Evolutionary conservation across 37 sponge, comb jelly and placozoan species (phyloP), one percentile per base, ranked within the genome.

Genomic region (Geodia barretti): DNA sequence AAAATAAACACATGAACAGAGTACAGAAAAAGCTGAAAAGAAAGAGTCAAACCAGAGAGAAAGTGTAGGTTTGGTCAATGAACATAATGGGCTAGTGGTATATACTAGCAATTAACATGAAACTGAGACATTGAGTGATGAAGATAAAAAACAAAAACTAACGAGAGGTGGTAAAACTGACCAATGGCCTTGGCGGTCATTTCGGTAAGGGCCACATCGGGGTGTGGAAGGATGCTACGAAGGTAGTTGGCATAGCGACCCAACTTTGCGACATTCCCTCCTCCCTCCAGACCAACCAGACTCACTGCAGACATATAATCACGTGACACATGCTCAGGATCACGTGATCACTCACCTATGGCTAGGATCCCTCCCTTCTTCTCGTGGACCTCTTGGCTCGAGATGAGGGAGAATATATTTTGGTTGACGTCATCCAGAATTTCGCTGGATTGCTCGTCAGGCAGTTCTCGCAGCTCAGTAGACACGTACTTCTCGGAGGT

Each of bases 351-450:
- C 91, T 83, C 68, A 97, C 97, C 87, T 41, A 97, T 97, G 25
- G 97, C 92, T 20, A 97, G 84, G 39, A 97, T 87, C n/a, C 88
- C 95, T 31, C 92, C 97, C 40, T 97, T 97, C 88, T 94, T 97
- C 81, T 97, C 97, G 74, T 94, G 91, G 9, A 90, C 87, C 71
- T 97, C 97, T 21, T 62, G 64, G 68, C 92, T 91, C 71, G 92
- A 90, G n/a, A 91, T 65, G 28, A 94, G 80, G 5, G 70, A 74
- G 40, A 86, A 91, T 29, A 97, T 89, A 43, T 59, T 74, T 39
- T 91, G 90, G 77, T 94, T 94, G 65, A 97, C 77, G 62, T 89
- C 90, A 60, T 94, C 93, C 24, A 89, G 63, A n/a, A 83, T 79
- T 2, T 32, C 38, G 62, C 64, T 79, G 87, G 81, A 83, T 33